Conservation (phyloP, 2,113 vertebrate genomes). For the Xenus cinereus region DNA sequence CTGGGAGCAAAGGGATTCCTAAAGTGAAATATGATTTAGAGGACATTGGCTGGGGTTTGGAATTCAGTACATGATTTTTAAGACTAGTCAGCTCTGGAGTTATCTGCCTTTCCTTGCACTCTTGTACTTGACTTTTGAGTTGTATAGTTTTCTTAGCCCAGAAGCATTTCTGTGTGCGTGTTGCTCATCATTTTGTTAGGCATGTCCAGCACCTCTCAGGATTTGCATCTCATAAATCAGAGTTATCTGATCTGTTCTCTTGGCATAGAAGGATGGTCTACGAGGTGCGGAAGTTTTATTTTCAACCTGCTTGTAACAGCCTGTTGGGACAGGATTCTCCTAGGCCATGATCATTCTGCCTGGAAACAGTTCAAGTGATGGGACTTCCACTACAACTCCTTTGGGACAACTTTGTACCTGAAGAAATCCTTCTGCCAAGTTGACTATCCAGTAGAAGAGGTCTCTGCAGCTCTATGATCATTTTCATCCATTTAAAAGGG, state of each 20-base stretch:
- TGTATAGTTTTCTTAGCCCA: background rate
- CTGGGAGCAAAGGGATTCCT: slow-evolving; percentile 36
- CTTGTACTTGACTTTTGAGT: background rate
- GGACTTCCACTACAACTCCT: background rate
- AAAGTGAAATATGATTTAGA: slow-evolving; percentile 43
- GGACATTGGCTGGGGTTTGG: background rate
- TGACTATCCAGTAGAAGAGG: background rate
- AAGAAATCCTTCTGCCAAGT: background rate
- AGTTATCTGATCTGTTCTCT: slow-evolving; percentile 28
- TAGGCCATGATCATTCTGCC: background rate
- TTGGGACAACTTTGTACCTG: background rate
- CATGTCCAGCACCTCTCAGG: background rate
- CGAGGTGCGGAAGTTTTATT: background rate
- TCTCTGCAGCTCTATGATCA: background rate
- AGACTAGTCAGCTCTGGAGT: background rate
- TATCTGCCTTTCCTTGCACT: background rate
- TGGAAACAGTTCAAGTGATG: background rate
- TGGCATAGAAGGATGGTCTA: background rate
- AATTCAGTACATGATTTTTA: background rate
- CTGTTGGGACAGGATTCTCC: background rate
- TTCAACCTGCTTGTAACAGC: slow-evolving; percentile 1
- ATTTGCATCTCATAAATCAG: slow-evolving; percentile 13
- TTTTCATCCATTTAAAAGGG: background rate
- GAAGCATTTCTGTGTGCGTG: background rate
- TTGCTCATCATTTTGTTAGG: background rate